Base-by-base conservation (phyloP, 35 echinoderm and acorn worm genomes). In the Apostichopus californicus region DNA sequence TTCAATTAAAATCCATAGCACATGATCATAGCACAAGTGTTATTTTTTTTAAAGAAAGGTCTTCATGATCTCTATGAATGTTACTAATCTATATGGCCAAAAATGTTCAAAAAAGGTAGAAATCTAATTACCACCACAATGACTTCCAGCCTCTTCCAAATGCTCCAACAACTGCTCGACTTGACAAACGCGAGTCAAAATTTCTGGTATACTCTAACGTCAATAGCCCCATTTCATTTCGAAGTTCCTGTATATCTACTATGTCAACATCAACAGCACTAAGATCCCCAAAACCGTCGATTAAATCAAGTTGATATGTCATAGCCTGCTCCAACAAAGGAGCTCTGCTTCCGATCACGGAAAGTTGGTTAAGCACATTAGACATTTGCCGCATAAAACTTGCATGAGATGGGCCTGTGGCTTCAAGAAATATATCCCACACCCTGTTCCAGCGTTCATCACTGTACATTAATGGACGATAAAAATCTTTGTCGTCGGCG, bases 101-200 rank as follows among this genome's bases (percentile, higher is more conserved):
- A 82, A 7, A 46, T 46, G 34, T 2, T 4, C 1, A 46, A 87
- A 82, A 7, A 87, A 61, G 61, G 14, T 87, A 83, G 46, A 5
- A 56, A 65, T 87, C 25, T 89, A 23, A 9, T 68, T 52, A 89
- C 86, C 86, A 89, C 86, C 60, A 89, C n/a, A 89, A 89, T 17
- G 86, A 89, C 15, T 23, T 89, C 86, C 86, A 89, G 7, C 86
- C 86, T 34, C 60, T 73, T 8, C 86, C 86, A 28, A 89, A 89
- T 60, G 64, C 61, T 72, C 86, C 86, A 89, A 53, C 12, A 25
- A 89, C 86, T 18, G 61, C 11, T 53, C 86, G 60, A 21, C 15
- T 24, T 12, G 86, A 66, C 46, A 89, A n/a, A 18, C 46, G 86
- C 8, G 61, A 24, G 34, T 89, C 86, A 89, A 89, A 34, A 7